Evolutionary conservation across 2,113 vertebrate genomes (phyloP).

Genomic region (Chloebia gouldiae): DNA sequence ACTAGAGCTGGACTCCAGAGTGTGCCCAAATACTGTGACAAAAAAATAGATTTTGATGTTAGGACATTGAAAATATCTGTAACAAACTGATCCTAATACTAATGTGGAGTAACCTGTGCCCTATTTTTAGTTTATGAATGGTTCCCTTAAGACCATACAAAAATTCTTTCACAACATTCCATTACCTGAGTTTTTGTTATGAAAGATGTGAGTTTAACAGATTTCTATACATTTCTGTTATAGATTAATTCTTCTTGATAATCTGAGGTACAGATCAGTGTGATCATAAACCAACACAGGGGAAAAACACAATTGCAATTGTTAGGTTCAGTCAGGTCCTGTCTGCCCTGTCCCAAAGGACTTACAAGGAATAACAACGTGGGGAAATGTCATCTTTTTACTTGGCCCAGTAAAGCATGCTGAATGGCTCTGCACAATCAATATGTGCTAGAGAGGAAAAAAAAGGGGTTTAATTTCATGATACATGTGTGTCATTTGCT

Average conservation of each 20-base stretch:
- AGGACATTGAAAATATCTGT: not conserved
- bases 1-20: not conserved
- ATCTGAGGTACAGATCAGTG: not conserved
- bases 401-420: not conserved
- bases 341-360: not conserved
- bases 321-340: not conserved
- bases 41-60: not conserved
- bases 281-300: not conserved
- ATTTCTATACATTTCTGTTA: not conserved
- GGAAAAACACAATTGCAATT: not conserved
- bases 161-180: not conserved
- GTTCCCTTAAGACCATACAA: not conserved
- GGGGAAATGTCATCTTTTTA: not conserved
- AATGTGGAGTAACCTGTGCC: not conserved
- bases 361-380: not conserved
- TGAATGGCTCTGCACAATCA: not conserved
- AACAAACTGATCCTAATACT: not conserved
- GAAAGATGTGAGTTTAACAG: not conserved
- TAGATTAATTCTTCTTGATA: not conserved
- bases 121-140: not conserved
- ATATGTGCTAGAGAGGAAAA: not conserved
- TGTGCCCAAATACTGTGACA: not conserved
- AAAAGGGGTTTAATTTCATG: not conserved
- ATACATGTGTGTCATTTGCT: not conserved
- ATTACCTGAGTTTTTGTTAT: not conserved